Conservation (phyloP, 2,113 vertebrate genomes). For the Bagarius yarrelli region DNA sequence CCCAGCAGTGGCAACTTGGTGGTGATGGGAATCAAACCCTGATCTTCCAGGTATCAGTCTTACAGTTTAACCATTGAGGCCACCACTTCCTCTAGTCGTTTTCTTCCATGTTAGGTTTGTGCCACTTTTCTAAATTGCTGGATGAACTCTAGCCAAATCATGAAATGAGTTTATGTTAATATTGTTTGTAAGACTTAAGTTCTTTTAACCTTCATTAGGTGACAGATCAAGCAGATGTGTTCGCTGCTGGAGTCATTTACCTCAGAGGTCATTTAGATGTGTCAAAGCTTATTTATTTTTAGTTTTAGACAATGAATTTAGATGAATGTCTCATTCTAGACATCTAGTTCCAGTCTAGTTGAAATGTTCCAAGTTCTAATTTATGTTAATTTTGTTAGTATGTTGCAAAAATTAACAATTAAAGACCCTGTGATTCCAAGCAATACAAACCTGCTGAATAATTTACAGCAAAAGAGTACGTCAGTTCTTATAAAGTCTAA, state of each 20-base stretch:
- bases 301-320: too few relatives aligned
- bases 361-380: not conserved
- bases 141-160: not conserved
- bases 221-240: not conserved
- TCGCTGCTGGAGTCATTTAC: not conserved
- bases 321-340: too few relatives aligned
- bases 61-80: too few relatives aligned
- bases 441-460: not conserved
- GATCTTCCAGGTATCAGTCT: too few relatives aligned
- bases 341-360: too few relatives aligned
- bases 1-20: too few relatives aligned
- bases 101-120: not conserved
- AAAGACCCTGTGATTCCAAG: not conserved
- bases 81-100: not conserved
- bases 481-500: slow-evolving; percentile 17
- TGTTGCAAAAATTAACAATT: not conserved
- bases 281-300: not conserved
- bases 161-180: not conserved
- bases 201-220: not conserved
- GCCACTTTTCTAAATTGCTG: not conserved
- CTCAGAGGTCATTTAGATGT: slow-evolving; percentile 15
- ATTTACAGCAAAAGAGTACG: not conserved
- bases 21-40: too few relatives aligned
- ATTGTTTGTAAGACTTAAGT: not conserved
- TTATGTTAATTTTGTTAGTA: not conserved